Base-by-base conservation (phyloP, 2,113 vertebrate genomes). In the Mungos mungo region DNA sequence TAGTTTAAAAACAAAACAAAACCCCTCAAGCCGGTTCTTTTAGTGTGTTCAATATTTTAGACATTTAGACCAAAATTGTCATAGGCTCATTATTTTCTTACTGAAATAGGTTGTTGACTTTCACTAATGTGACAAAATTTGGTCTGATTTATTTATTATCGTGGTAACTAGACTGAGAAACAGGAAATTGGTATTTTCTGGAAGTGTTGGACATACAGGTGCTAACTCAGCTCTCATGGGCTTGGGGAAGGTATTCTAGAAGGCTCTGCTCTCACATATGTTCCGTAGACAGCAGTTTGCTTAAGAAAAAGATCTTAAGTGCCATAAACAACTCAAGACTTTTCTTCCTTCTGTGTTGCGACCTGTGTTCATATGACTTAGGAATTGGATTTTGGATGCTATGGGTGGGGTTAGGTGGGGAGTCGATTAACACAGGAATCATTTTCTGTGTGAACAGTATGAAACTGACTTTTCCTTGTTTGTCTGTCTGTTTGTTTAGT, bases 401-500 rank as follows among this genome's bases (percentile, higher is more conserved):
- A 3, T 93, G 45, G 19, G 8, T 60, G 21, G 52, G 41, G 1
- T 88, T 88, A 86, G 54, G 4, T 92, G 29, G 50, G 13, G 13
- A 90, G 15, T 86, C 65, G n/a, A 88, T 88, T 85, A 93, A 3
- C 83, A 12, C n/a, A 71, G 63, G 18, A 85, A 69, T 82, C n/a
- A 68, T 76, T 79, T 94, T 88, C 71, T 71, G 11, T 89, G 7
- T 93, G 60, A 74, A 31, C 77, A 41, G 15, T 87, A 31, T 94
- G 83, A 85, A 93, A 52, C 52, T 10, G 89, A 2, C 72, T 74
- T 88, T 66, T 35, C 25, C 35, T 96, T 47, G 50, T 63, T 12
- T 82, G 90, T 72, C 76, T 82, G 90, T 72, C 76, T 92, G 2
- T 92, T 2, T 52, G 98, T 97, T 92, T 85, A 99, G 99, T 65